phyloP scores from a whole-genome alignment of 2,113 vertebrate genomes.

The Progne subis region DNA sequence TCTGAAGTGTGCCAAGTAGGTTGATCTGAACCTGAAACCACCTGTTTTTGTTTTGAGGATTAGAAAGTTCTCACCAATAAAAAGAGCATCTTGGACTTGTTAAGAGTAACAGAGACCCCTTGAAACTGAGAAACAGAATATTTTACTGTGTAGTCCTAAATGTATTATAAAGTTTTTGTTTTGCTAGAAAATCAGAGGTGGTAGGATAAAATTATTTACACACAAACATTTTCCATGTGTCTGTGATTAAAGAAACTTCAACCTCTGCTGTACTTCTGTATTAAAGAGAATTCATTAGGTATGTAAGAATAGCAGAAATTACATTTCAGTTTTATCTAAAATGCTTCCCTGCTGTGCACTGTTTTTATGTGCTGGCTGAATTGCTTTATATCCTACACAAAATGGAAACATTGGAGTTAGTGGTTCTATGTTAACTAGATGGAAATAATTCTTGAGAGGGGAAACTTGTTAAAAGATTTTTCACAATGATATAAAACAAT shows the following conservation, averaged over 20 bases:
- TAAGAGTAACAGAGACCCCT: neutral
- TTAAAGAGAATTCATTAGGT: constrained; percentile 52
- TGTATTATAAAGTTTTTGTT: neutral
- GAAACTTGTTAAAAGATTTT: constrained; percentile 45
- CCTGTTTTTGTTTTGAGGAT: neutral
- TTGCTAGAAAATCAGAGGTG: neutral
- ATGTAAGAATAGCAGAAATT: constrained; percentile 42
- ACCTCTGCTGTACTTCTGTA: neutral
- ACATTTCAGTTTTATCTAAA: constrained; percentile 45
- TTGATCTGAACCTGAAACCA: neutral
- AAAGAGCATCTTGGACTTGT: neutral
- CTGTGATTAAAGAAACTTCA: neutral
- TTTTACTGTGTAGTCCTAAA: neutral
- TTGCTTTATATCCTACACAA: neutral
- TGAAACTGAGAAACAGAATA: neutral
- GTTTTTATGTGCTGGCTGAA: constrained; percentile 34
- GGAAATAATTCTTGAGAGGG: constrained; percentile 47
- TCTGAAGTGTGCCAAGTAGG: neutral
- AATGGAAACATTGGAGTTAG: constrained; percentile 35
- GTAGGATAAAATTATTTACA: neutral
- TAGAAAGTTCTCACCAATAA: neutral
- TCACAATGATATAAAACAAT: constrained; percentile 36
- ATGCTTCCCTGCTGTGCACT: constrained; percentile 41
- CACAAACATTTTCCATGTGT: neutral
- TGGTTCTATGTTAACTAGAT: constrained; percentile 19